Evolutionary conservation across 2,888 invertebrate genomes (phyloP).

Genomic region (Frankliniella intonsa): DNA sequence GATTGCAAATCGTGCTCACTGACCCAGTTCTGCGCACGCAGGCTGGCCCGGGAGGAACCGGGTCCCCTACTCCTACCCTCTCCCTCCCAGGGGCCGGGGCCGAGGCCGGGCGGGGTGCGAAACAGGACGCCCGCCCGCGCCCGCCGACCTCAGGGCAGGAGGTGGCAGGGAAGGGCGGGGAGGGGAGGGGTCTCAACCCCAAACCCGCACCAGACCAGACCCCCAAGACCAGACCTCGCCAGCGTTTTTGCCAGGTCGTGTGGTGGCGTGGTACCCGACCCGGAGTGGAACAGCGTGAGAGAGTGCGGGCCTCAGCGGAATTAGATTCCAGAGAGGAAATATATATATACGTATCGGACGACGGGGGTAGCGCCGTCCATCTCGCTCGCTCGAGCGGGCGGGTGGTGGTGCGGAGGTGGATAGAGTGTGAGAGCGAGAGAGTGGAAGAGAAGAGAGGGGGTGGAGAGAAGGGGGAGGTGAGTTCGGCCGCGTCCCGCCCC

Average conservation of each 20-base stretch:
- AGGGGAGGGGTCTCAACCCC: no score
- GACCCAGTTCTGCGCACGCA: slow-evolving; percentile 14
- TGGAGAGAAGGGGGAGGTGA: neutral
- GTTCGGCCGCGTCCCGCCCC: neutral
- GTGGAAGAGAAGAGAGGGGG: neutral
- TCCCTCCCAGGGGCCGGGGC: neutral
- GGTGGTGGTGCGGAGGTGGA: no score
- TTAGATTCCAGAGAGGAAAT: neutral
- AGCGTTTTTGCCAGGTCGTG: no score
- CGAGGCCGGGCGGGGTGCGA: no score
- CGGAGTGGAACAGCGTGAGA: no score
- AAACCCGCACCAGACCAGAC: neutral
- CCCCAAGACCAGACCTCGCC: neutral
- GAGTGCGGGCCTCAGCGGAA: neutral
- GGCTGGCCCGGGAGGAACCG: neutral
- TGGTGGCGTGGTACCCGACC: no score
- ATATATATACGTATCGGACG: no score
- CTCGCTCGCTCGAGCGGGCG: no score
- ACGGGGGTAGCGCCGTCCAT: no score
- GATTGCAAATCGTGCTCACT: slow-evolving; percentile 12
- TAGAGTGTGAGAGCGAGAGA: no score
- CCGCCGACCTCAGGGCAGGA: neutral
- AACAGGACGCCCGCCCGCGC: no score
- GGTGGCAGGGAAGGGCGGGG: neutral
- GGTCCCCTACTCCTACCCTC: neutral